Conservation (phyloP, 2,888 invertebrate species). For the Ceraclea dissimilis region DNA sequence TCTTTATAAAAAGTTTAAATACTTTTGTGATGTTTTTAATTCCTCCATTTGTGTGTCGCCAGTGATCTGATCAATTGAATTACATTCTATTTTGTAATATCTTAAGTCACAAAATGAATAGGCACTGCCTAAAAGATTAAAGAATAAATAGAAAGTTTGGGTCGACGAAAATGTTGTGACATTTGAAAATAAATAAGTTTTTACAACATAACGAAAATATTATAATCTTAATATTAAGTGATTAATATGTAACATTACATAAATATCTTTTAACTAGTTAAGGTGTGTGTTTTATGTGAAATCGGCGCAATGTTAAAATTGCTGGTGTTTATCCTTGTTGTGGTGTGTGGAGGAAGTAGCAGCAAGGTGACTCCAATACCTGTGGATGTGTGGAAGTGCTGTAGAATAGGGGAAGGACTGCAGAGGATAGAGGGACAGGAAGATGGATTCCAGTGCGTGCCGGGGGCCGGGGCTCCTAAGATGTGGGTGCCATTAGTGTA, state of each 20-base stretch:
- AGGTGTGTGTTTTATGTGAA: too few relatives aligned
- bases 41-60: too few relatives aligned
- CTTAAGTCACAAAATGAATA: too few relatives aligned
- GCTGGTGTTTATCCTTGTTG: background rate
- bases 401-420: constrained; percentile 45
- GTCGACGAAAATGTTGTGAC: background rate
- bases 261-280: too few relatives aligned
- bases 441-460: constrained; percentile 32
- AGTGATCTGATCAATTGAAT: too few relatives aligned
- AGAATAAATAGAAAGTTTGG: constrained; percentile 5
- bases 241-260: too few relatives aligned
- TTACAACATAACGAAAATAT: background rate
- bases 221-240: too few relatives aligned
- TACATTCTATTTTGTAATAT: too few relatives aligned
- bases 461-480: constrained; percentile 30
- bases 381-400: constrained; percentile 47
- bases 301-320: background rate
- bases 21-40: too few relatives aligned
- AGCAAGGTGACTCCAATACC: constrained; percentile 9
- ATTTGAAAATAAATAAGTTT: background rate
- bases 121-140: too few relatives aligned
- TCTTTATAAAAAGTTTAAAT: background rate
- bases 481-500: constrained; percentile 54
- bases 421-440: constrained; percentile 36
- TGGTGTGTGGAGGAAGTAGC: background rate